A percentile compares a stretch with the other conserved stretches of the same genome.
Evolutionary conservation across 2,113 vertebrate genomes (phyloP).

Genomic region (Phoenicopterus ruber): DNA sequence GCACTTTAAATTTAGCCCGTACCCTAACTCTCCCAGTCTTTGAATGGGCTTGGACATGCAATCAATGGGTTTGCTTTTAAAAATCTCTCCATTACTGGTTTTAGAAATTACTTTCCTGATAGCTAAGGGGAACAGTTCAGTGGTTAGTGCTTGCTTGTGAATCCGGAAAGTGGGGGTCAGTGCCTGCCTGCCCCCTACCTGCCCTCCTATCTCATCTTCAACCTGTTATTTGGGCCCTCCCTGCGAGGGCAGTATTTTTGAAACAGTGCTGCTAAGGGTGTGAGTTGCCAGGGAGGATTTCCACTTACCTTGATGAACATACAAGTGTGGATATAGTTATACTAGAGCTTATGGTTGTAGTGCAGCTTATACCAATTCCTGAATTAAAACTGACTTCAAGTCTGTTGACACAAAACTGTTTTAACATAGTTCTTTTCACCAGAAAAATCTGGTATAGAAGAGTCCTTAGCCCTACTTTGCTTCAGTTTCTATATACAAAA

Average conservation of each 20-base stretch:
- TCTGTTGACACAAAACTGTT: background rate
- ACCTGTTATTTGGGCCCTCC: background rate
- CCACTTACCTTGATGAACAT: fast-evolving
- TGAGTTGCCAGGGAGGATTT: background rate
- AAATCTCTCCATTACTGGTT: background rate
- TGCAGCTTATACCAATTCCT: background rate
- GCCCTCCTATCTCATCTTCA: background rate
- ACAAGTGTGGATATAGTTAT: background rate
- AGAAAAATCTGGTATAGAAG: background rate
- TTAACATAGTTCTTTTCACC: background rate
- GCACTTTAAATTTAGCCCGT: background rate
- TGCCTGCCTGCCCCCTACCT: fast-evolving
- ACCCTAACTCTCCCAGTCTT: background rate
- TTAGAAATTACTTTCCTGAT: background rate
- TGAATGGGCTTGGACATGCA: background rate
- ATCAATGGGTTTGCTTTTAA: background rate
- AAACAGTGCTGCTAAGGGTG: background rate
- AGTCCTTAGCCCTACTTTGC: background rate
- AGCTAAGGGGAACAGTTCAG: background rate
- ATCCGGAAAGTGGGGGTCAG: fast-evolving
- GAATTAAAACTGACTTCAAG: background rate
- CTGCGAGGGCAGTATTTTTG: background rate
- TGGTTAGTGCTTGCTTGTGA: background rate
- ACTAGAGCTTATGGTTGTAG: background rate
- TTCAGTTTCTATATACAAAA: background rate